These are phyloP conservation scores for Penaeus monodon DNA, from an alignment of 2,888 invertebrate genomes.

Conservation along the genomic window DNA sequence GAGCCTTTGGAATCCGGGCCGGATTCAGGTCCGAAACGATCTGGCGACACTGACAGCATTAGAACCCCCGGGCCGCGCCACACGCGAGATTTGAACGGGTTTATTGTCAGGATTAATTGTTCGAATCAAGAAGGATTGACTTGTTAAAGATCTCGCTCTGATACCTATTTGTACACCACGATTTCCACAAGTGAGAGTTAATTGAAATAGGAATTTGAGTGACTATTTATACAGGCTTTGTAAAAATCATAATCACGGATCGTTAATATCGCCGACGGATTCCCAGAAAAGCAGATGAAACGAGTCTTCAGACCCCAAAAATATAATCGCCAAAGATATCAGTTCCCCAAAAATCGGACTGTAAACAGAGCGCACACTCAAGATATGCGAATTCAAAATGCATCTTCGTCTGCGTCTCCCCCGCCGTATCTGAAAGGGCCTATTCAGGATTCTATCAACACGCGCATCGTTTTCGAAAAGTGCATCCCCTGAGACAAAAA, in stretches of 20 bases:
- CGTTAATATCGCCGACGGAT: not conserved
- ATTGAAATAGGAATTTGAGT: too few species aligned
- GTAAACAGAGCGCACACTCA: too few species aligned
- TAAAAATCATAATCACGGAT: not conserved
- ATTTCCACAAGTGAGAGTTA: too few species aligned
- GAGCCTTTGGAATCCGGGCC: not conserved
- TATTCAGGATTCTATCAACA: conserved; percentile 2
- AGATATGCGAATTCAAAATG: too few species aligned
- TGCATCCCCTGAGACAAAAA: conserved; percentile 31
- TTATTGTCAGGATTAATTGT: conserved; percentile 55
- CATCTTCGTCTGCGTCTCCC: conserved; percentile 2
- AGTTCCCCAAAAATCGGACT: too few species aligned
- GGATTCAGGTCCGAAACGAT: not conserved
- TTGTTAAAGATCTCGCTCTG: too few species aligned
- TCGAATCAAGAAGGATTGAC: conserved; percentile 46
- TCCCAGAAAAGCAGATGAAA: too few species aligned
- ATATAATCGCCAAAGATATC: too few species aligned
- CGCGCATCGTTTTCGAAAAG: not conserved
- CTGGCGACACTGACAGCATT: conserved; percentile 30
- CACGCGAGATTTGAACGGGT: conserved; percentile 45
- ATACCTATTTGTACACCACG: too few species aligned
- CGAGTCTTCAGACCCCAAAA: too few species aligned
- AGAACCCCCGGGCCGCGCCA: conserved; percentile 28
- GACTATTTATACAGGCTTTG: too few species aligned
- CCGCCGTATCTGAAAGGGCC: not conserved